These are phyloP conservation scores for Jaculus jaculus DNA, from an alignment of 2,113 vertebrate species.

Conservation along the genomic window DNA sequence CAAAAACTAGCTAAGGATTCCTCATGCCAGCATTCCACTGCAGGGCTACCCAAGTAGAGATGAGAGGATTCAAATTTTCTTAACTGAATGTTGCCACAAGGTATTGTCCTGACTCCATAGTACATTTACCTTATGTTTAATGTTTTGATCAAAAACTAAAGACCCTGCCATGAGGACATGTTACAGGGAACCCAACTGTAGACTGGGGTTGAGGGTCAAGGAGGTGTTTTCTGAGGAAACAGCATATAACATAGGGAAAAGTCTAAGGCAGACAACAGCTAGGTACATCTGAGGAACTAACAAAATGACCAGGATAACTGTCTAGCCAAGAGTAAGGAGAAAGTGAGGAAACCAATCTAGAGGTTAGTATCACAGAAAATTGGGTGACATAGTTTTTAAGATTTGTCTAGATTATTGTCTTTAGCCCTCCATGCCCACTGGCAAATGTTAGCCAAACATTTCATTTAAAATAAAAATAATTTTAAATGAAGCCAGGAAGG, in stretches of 20 bases:
- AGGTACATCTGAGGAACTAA: not conserved
- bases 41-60: not conserved
- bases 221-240: not conserved
- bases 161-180: not conserved
- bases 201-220: accelerated
- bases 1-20: not conserved
- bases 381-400: too few species aligned
- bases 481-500: not conserved
- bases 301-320: not conserved
- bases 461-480: not conserved
- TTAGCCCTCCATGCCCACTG: not conserved
- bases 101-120: accelerated
- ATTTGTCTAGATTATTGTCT: not conserved
- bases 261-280: not conserved
- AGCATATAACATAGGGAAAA: not conserved
- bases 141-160: not conserved
- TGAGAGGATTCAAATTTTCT: not conserved
- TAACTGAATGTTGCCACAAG: not conserved
- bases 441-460: not conserved
- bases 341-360: not conserved
- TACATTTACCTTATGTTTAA: not conserved
- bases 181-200: not conserved
- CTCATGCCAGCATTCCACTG: not conserved
- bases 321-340: not conserved
- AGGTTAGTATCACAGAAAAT: accelerated